These are phyloP conservation scores for Drosophila ochracea DNA, from an alignment of 2,888 invertebrate species.

Conservation along the genomic window DNA sequence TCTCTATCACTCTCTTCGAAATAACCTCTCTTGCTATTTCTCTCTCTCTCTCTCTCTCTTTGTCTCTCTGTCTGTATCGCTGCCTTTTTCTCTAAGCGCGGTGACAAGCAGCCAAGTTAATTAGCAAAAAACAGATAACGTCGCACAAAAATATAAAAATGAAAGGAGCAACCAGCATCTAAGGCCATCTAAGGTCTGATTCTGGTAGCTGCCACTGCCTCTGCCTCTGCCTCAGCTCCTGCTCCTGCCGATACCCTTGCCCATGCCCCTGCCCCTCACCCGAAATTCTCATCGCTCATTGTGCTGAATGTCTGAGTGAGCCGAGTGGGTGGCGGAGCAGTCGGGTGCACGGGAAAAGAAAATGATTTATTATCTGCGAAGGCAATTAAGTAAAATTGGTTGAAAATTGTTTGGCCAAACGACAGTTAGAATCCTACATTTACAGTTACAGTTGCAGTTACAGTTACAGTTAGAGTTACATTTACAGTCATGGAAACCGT, in stretches of 20 bases:
- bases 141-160: slow-evolving; percentile 61
- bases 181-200: slow-evolving; percentile 33
- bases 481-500: not conserved
- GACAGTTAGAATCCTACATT: slow-evolving; percentile 31
- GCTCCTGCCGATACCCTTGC: not conserved
- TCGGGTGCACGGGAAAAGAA: slow-evolving; percentile 46
- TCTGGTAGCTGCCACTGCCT: not conserved
- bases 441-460: slow-evolving; percentile 25
- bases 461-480: slow-evolving; percentile 7
- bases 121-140: slow-evolving; percentile 75
- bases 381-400: slow-evolving; percentile 75
- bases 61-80: not conserved
- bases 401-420: slow-evolving; percentile 64
- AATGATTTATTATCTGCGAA: slow-evolving; percentile 74
- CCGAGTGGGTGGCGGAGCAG: slow-evolving; percentile 8
- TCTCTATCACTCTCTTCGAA: slow-evolving; percentile 1
- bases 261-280: not conserved
- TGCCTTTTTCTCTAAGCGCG: slow-evolving; percentile 12
- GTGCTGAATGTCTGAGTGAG: not conserved
- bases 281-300: slow-evolving; percentile 33
- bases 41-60: slow-evolving; percentile 1
- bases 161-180: slow-evolving; percentile 62
- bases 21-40: not conserved
- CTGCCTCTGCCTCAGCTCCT: too few species aligned
- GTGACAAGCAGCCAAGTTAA: slow-evolving; percentile 71